Conservation (phyloP, 1,140 invertebrate genomes). For the Phthorimaea operculella region DNA sequence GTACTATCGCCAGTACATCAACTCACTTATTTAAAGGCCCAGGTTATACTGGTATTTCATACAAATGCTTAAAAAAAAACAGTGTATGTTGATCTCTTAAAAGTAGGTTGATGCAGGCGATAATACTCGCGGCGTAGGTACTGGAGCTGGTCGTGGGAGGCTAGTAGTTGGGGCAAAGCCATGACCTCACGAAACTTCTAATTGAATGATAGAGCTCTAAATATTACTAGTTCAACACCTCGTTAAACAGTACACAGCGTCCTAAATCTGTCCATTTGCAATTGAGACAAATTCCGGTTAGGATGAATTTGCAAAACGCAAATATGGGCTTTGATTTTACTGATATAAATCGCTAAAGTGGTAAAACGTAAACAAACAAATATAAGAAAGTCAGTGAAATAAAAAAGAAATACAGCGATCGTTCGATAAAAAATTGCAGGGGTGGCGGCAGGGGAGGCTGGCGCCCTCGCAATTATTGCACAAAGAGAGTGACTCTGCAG, state of each 20-base stretch:
- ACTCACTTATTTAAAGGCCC: too few species aligned
- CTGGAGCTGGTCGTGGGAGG: constrained; percentile 32
- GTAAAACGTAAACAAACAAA: neutral
- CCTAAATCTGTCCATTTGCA: neutral
- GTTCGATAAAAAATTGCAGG: neutral
- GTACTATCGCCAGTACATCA: too few species aligned
- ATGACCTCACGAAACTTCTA: constrained; percentile 48
- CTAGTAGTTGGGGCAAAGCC: constrained; percentile 18
- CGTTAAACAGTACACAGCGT: neutral
- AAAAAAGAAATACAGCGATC: neutral
- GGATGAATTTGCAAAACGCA: neutral
- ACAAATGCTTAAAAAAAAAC: too few species aligned
- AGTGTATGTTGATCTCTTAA: too few species aligned
- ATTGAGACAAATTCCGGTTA: neutral
- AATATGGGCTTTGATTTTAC: neutral
- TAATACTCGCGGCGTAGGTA: too few species aligned
- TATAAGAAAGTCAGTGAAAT: neutral
- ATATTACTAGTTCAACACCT: neutral
- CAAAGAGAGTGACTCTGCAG: constrained; percentile 3
- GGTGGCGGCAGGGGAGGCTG: neutral
- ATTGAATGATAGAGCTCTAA: constrained; percentile 36
- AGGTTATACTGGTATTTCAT: too few species aligned
- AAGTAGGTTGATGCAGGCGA: too few species aligned
- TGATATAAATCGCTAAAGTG: neutral
- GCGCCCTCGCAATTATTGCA: neutral